Percentiles rank a stretch among this genome's conserved stretches.
These are phyloP conservation scores for Acanthiza pusilla DNA, from an alignment of 2,797 vertebrate species.

Conservation along the genomic window DNA sequence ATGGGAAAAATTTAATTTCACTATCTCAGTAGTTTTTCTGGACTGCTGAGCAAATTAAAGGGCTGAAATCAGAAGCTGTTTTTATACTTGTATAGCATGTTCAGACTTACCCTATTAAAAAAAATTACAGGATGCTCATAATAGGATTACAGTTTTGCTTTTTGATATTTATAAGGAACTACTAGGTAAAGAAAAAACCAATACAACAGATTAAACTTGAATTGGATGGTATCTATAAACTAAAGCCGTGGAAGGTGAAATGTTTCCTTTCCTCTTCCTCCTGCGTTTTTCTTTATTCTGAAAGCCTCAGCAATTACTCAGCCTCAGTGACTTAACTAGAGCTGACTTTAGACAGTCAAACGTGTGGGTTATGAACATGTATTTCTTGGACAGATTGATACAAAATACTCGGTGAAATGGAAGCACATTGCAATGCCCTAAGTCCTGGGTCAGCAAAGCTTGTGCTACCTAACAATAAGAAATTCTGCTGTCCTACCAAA, in stretches of 20 bases:
- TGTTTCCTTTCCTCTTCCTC: neutral
- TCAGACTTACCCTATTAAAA: neutral
- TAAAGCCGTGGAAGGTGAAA: neutral
- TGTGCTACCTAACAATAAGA: neutral
- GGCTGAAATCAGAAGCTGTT: neutral
- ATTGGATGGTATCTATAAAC: neutral
- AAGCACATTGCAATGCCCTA: neutral
- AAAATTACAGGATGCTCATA: neutral
- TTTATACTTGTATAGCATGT: neutral
- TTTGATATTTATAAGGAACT: neutral
- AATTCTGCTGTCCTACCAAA: neutral
- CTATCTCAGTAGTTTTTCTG: neutral
- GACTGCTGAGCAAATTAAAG: neutral
- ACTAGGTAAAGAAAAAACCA: neutral
- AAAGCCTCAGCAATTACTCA: neutral
- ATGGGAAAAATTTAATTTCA: neutral
- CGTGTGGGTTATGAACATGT: accelerated
- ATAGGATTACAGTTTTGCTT: neutral
- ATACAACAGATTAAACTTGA: neutral
- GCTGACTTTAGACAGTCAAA: neutral
- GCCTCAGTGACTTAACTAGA: neutral
- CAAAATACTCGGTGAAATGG: neutral
- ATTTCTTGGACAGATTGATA: neutral
- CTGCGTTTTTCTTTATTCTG: neutral
- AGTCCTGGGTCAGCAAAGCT: neutral